Conservation (phyloP, 2,797 vertebrate genomes). For the Alosa sapidissima region DNA sequence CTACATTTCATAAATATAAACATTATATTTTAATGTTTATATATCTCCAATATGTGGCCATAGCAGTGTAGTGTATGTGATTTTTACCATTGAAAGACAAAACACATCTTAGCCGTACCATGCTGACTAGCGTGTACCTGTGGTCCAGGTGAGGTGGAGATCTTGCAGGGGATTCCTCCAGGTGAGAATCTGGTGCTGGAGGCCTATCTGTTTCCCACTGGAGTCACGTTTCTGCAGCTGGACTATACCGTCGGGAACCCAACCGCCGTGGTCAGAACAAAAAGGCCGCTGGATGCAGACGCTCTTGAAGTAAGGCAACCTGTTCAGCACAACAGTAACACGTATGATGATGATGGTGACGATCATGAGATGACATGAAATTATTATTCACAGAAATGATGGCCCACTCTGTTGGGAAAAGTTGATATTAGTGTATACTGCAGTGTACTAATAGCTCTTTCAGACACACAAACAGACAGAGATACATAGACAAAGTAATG, state of each 20-base stretch:
- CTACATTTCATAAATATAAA: too few species aligned
- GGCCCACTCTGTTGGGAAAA: too few species aligned
- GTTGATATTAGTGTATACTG: too few species aligned
- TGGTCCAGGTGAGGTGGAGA: slow-evolving; percentile 70
- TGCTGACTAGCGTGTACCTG: background rate
- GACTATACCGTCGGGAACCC: slow-evolving; percentile 17
- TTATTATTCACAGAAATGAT: too few species aligned
- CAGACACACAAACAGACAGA: background rate
- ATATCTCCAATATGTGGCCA: too few species aligned
- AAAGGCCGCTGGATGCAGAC: slow-evolving; percentile 62
- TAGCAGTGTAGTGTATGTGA: too few species aligned
- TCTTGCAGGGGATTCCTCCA: slow-evolving; percentile 54
- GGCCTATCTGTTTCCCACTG: rapidly evolving
- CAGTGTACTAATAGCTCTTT: background rate
- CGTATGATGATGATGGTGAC: background rate
- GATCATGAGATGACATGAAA: background rate
- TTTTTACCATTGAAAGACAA: too few species aligned
- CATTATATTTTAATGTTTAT: background rate
- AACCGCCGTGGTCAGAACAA: slow-evolving; percentile 55
- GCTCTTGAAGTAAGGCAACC: background rate
- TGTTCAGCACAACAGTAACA: too few species aligned
- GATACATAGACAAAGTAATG: too few species aligned
- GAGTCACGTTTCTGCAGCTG: slow-evolving; percentile 58
- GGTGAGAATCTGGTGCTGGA: slow-evolving; percentile 43
- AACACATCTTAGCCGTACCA: background rate